Base-by-base conservation (phyloP, 2,797 vertebrate genomes). In the Tragopan temminckii region DNA sequence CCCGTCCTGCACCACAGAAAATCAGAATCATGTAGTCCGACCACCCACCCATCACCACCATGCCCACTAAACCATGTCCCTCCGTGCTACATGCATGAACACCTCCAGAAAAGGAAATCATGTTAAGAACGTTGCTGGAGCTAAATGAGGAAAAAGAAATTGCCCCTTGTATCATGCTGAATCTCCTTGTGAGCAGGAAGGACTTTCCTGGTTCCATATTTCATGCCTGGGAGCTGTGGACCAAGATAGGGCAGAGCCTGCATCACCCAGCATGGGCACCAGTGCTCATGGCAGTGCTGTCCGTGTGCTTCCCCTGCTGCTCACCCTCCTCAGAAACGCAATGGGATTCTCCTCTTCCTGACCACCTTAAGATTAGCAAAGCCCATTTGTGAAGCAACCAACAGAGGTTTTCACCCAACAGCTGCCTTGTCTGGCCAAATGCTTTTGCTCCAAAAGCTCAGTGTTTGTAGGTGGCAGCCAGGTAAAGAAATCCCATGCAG, bases 251-350 rank as follows among this genome's bases (percentile, higher is more conserved):
- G 14, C 46, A 75, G 21, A 80, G 35, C 11, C 1, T 2, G 11
- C 1, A 5, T 59, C 16, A 27, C 7, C 9, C 3, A 3, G 8
- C 48, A 33, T 13, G 69, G 25, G 20, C 4, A 1, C 16, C 3
- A 17, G 45, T 48, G 24, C 23, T 29, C 48, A 15, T 11, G 35
- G 7, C 48, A 45, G 53, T 11, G 2, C 36, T 59, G 40, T 15
- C 52, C 11, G 0, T 0, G 24, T 7, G 17, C 53, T 58, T 69
- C 52, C 21, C 8, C 11, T 2, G 0, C 3, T 57, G 40, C 40
- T 50, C 85, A 42, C 5, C 25, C 21, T 29, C 0, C 0, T 45
- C 72, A 35, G 18, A 80, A 58, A 58, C 1, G 2, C 50, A 20
- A 50, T 7, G 31, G 31, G 12, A 16, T 13, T 27, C 6, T 5